A percentile compares a stretch with the other conserved stretches of the same genome.
These are phyloP conservation scores for Gobiocypris rarus DNA, from an alignment of 2,113 vertebrate genomes.

Conservation along the genomic window DNA sequence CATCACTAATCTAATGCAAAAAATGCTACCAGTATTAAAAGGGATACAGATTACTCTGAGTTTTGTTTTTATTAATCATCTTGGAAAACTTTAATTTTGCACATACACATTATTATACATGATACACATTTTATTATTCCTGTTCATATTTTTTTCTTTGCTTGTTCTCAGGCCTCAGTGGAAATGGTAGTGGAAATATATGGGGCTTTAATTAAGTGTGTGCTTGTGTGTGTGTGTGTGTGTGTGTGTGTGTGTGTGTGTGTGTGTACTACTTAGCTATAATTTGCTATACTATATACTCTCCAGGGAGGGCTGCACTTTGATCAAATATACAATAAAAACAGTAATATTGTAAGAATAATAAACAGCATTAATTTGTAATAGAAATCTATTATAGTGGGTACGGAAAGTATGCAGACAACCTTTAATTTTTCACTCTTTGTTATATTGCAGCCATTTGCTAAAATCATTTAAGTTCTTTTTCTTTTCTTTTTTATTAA, in stretches of 20 bases:
- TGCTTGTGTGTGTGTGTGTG: too few relatives aligned
- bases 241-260: too few relatives aligned
- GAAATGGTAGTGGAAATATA: background rate
- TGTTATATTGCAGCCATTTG: too few relatives aligned
- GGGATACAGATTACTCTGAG: background rate
- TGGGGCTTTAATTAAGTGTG: slow-evolving; percentile 26
- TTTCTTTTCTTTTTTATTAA: too few relatives aligned
- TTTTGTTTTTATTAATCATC: slow-evolving; percentile 6
- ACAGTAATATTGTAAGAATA: background rate
- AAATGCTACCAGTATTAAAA: slow-evolving; percentile 38
- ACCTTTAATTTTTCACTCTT: too few relatives aligned
- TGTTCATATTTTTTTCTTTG: slow-evolving; percentile 12
- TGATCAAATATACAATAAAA: background rate
- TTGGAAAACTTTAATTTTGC: slow-evolving; percentile 7
- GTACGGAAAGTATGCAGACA: too few relatives aligned
- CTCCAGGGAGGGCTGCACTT: background rate
- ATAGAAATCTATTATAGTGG: too few relatives aligned
- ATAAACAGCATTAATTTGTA: too few relatives aligned
- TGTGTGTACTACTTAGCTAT: too few relatives aligned
- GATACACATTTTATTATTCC: background rate
- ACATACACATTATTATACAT: background rate
- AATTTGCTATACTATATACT: background rate
- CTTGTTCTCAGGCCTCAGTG: background rate
- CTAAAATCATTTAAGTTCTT: too few relatives aligned
- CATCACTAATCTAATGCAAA: slow-evolving; percentile 29